These are phyloP conservation scores for Thalassaphorura encarpata DNA, from an alignment of 1,140 invertebrate species.

Conservation along the genomic window DNA sequence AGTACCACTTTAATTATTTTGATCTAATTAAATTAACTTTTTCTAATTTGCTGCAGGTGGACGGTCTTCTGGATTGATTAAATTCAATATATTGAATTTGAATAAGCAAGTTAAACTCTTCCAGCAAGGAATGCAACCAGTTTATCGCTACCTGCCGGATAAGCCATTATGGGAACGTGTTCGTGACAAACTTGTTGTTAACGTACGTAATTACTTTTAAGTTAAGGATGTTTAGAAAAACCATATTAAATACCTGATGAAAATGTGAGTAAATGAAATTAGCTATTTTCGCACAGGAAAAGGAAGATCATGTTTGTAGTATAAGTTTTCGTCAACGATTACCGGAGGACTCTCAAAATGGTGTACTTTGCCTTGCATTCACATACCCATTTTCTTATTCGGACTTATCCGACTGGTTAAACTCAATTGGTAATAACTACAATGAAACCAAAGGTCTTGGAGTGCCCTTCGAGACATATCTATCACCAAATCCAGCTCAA, in stretches of 20 bases:
- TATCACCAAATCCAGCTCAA: background rate
- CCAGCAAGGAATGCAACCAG: conserved; percentile 76
- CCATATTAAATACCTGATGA: background rate
- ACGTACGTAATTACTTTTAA: conserved; percentile 38
- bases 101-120: conserved; percentile 82
- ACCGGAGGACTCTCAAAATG: conserved; percentile 53
- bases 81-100: conserved; percentile 75
- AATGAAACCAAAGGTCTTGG: conserved; percentile 8
- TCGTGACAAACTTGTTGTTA: conserved; percentile 54
- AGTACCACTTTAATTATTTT: background rate
- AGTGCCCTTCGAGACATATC: background rate
- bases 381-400: conserved; percentile 81
- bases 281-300: conserved; percentile 43
- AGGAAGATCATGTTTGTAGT: conserved; percentile 59
- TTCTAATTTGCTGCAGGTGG: conserved; percentile 40
- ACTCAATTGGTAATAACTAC: conserved; percentile 45
- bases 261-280: background rate
- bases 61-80: conserved; percentile 48
- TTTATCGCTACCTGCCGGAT: conserved; percentile 56
- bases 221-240: background rate
- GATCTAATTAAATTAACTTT: conserved; percentile 20
- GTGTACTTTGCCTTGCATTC: conserved; percentile 78
- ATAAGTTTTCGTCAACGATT: conserved; percentile 68
- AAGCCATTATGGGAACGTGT: conserved; percentile 70
- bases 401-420: conserved; percentile 62